Evolutionary conservation across 2,113 vertebrate genomes (phyloP), one percentile per base, ranked within the genome.

Genomic region (Numida meleagris): DNA sequence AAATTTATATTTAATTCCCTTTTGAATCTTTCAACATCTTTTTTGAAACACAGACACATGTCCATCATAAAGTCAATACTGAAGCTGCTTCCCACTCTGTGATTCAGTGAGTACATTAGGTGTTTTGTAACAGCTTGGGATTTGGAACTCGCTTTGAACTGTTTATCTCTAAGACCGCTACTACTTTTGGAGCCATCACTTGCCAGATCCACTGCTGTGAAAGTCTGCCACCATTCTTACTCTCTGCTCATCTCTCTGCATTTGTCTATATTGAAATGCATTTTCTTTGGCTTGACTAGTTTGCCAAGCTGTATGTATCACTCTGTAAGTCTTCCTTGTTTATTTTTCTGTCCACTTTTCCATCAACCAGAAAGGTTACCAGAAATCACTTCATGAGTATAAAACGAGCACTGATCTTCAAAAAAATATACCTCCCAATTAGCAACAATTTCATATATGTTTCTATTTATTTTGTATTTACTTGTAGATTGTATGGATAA

Each of bases 191-290:
- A 95, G 48, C 48, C 36, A 14, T 43, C 0, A 0, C 48, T 89
- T 95, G 93, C 85, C 89, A 94, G 78, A 87, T 87, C 58, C 0
- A 3, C 62, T 62, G 74, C 82, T 87, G 55, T 82, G 74, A 82
- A 89, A 85, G 78, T 89, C 89, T 96, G 89, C 84, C 85, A 94
- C 93, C 58, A 21, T 87, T 75, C 74, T 82, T 82, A 61, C 55
- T 82, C 53, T 59, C 31, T 61, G 33, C 43, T 79, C 21, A 4
- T 61, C n/a, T 84, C 36, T 55, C 45, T 80, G 66, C 7, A 31
- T 95, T 93, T 87, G 20, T 82, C 62, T 57, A 15, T 70, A 40
- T 20, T 80, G 67, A 89, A 92, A 63, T 57, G 19, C 12, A 4
- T n/a, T 89, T 89, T 92, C 46, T 79, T 89, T 87, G 63, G 43